Evolutionary conservation across 2,113 vertebrate genomes (phyloP), one percentile per base, ranked within the genome.

Genomic region (Nipponia nippon): DNA sequence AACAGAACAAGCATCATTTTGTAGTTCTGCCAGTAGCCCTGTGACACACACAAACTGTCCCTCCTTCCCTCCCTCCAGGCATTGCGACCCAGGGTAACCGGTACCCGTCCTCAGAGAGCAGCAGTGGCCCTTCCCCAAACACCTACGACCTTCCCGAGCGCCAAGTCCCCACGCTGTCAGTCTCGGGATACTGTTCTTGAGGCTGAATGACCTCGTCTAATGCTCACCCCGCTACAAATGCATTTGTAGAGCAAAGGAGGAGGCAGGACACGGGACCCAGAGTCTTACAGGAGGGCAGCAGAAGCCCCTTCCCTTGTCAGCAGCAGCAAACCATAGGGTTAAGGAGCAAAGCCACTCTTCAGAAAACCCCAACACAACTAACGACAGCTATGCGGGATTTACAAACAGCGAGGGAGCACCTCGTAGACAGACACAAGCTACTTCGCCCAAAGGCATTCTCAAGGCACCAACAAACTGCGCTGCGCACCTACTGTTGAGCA

Each of bases 121-220:
- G 46, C 40, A 47, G 21, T 1, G 30, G 12, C 61, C 55, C 50
- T 25, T 76, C 32, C 15, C 30, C 4, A 1, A 21, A 42, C 7
- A 23, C 18, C 32, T 15, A 17, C 32, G 7, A 5, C 50, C 77
- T 55, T 26, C 52, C 55, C 1, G 1, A 55, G 46, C 0, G 0
- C 32, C n/a, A 42, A 1, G 8, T 52, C 34, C 58, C 32, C 36
- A 5, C 0, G 0, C 7, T 17, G 16, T 7, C 8, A 4, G 13
- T 4, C 34, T 16, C 50, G 17, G 27, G 6, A 61, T 11, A 22
- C 8, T 20, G 23, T 14, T 87, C 67, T 36, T 29, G 34, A 72
- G 62, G 58, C 36, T 56, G 13, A 66, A n/a, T 4, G n/a, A 20
- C 22, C 32, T 1, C 6, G 19, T 20, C 23, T 29, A 38, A 7